Conservation (phyloP, 2,797 vertebrate genomes). For the Falco berigora region DNA sequence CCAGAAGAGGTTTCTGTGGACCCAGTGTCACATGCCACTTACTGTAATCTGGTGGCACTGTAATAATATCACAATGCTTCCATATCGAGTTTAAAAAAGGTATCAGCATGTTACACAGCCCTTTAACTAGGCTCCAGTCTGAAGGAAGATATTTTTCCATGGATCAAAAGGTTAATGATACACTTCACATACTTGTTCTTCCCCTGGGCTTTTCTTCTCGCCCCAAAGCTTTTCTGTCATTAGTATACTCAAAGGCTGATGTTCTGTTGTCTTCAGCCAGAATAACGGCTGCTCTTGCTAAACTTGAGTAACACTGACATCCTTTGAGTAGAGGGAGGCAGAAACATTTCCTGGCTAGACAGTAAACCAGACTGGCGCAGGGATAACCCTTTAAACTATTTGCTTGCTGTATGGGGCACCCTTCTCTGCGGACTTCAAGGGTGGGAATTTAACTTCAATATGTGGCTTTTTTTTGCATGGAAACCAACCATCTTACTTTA, state of each 20-base stretch:
- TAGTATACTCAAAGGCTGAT: not conserved
- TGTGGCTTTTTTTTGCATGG: not conserved
- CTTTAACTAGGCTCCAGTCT: not conserved
- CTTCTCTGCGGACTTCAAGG: not conserved
- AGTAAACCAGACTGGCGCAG: not conserved
- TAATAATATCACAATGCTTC: not conserved
- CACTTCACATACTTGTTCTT: not conserved
- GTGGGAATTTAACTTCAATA: not conserved
- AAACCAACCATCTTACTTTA: not conserved
- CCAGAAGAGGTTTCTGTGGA: not conserved
- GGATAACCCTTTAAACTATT: not conserved
- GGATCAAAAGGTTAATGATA: not conserved
- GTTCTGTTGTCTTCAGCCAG: not conserved
- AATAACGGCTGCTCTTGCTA: not conserved
- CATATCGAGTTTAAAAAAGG: not conserved
- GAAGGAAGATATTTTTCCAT: not conserved
- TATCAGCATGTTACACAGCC: not conserved
- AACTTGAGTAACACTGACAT: not conserved
- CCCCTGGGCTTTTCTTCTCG: not conserved
- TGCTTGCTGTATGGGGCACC: not conserved
- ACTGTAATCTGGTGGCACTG: not conserved
- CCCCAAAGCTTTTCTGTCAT: not conserved
- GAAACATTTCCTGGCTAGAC: constrained; percentile 17
- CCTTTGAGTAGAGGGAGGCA: not conserved
- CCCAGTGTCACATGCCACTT: not conserved